Percentiles rank a stretch among this genome's conserved stretches.
phyloP scores from a whole-genome alignment of 1,140 invertebrate species.

The Heliothis subflexa region DNA sequence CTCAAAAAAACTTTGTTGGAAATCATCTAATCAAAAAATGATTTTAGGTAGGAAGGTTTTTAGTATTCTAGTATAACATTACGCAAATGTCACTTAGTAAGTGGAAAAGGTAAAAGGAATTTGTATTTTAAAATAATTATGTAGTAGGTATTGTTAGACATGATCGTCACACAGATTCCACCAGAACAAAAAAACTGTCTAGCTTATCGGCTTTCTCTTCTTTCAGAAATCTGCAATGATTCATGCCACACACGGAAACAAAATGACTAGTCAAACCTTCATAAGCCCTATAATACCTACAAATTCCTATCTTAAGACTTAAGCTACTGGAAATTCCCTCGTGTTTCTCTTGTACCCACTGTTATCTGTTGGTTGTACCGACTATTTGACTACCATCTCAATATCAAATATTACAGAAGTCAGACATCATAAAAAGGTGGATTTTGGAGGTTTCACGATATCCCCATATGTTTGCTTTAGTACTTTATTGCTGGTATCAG shows the following conservation, averaged over 20 bases:
- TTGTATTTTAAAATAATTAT: too few species aligned
- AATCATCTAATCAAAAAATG: too few species aligned
- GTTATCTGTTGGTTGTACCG: not conserved
- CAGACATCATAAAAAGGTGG: conserved; percentile 1
- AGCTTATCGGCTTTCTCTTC: too few species aligned
- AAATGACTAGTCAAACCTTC: not conserved
- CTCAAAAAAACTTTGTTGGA: too few species aligned
- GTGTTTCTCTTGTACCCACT: not conserved
- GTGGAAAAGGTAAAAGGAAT: too few species aligned
- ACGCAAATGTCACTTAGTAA: too few species aligned
- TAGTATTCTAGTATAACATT: too few species aligned
- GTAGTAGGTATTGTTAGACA: too few species aligned
- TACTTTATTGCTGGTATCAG: not conserved
- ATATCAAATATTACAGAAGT: conserved; percentile 35
- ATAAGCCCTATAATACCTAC: conserved; percentile 21
- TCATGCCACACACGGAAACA: not conserved
- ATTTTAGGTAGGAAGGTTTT: too few species aligned
- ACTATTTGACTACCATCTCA: conserved; percentile 34
- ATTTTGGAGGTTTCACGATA: conserved; percentile 15
- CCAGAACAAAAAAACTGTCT: too few species aligned
- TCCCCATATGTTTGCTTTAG: not conserved
- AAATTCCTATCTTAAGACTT: conserved; percentile 14
- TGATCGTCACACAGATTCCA: too few species aligned
- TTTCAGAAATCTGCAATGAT: not conserved
- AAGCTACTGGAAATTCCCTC: conserved; percentile 7